phyloP scores from a whole-genome alignment of 2,888 invertebrate genomes.

The Andrena trimmerana region DNA sequence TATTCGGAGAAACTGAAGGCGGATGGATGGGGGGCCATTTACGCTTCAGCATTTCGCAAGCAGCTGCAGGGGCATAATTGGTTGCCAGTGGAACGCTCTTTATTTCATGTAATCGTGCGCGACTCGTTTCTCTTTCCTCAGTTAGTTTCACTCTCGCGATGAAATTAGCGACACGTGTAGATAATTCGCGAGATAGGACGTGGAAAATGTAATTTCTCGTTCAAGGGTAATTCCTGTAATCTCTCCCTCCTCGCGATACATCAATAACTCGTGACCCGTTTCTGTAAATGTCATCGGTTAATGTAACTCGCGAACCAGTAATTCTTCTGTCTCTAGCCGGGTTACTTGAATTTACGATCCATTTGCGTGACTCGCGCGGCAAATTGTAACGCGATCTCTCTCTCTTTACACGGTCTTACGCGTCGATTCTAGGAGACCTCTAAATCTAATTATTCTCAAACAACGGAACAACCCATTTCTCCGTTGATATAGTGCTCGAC shows the following conservation, averaged over 20 bases:
- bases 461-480: background rate
- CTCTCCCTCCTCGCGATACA: background rate
- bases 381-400: constrained; percentile 22
- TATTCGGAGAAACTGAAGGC: background rate
- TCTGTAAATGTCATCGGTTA: constrained; percentile 15
- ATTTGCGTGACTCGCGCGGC: constrained; percentile 11
- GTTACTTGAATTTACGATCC: constrained; percentile 22
- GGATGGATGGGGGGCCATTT: background rate
- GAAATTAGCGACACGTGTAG: background rate
- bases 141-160: too few relatives aligned
- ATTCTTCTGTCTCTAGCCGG: constrained; percentile 12
- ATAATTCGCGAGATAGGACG: background rate
- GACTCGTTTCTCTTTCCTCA: background rate
- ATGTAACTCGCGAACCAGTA: constrained; percentile 19
- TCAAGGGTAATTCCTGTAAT: constrained; percentile 18
- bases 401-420: background rate
- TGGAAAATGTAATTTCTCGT: background rate
- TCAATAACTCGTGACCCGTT: constrained; percentile 29
- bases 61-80: background rate
- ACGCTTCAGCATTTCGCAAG: background rate
- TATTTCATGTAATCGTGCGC: background rate
- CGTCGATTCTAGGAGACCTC: background rate
- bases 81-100: background rate
- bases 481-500: background rate
- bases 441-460: constrained; percentile 4